Evolutionary conservation across 2,113 vertebrate genomes (phyloP).

Genomic region (Oxygymnocypris stewartii): DNA sequence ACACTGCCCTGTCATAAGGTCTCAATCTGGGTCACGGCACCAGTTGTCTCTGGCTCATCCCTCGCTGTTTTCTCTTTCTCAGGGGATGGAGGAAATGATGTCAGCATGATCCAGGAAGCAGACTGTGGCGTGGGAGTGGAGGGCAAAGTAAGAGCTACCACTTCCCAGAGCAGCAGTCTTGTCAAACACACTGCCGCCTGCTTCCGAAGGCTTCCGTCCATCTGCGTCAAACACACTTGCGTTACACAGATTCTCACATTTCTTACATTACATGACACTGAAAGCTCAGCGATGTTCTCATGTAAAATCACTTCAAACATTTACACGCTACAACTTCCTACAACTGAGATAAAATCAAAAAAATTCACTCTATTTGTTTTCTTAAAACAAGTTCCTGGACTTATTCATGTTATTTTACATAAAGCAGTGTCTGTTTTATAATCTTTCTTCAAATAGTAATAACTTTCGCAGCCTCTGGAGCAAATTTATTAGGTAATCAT

Average conservation of each 20-base stretch:
- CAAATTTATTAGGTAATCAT: background rate
- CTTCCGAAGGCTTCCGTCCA: conserved; percentile 34
- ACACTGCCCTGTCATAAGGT: background rate
- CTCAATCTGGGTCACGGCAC: conserved; percentile 6
- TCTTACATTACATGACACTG: conserved; percentile 17
- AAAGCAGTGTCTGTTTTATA: background rate
- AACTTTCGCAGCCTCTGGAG: background rate
- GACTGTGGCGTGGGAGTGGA: conserved; percentile 98
- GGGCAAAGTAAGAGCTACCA: conserved; percentile 88
- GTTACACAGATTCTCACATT: conserved; percentile 29
- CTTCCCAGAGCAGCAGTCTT: background rate
- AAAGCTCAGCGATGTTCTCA: background rate
- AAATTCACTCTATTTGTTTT: background rate
- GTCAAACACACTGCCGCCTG: background rate
- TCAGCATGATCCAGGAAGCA: conserved; percentile 99
- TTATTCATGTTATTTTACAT: background rate
- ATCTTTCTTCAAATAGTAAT: background rate
- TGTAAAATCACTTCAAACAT: background rate
- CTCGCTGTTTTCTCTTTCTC: conserved; percentile 67
- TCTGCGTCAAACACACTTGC: conserved; percentile 31
- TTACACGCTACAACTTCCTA: background rate
- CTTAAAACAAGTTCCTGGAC: background rate
- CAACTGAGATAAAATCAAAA: background rate
- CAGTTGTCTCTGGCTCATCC: conserved; percentile 5
- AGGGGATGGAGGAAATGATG: conserved; percentile 98